A percentile compares a stretch with the other conserved stretches of the same genome.
Conservation (phyloP, 2,113 vertebrate genomes). For the Chloebia gouldiae region DNA sequence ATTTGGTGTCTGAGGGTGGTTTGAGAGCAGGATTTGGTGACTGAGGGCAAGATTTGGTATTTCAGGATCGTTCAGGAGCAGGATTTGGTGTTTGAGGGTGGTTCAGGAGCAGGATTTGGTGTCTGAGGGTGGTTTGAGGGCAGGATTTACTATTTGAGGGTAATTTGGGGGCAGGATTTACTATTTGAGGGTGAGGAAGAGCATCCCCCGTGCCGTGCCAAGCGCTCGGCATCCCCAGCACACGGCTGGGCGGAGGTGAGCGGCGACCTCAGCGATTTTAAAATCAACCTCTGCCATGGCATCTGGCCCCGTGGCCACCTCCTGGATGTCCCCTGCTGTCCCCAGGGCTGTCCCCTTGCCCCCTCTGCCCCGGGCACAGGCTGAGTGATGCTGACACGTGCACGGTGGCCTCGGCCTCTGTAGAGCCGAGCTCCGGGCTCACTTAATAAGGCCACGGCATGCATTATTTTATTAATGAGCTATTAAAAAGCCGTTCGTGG, state of each 20-base stretch:
- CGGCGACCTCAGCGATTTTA: not conserved
- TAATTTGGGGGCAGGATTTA: not conserved
- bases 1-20: too few relatives aligned
- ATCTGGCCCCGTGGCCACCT: not conserved
- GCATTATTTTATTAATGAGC: constrained; percentile 56
- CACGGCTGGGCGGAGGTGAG: not conserved
- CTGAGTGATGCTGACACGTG: not conserved
- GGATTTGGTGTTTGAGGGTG: too few relatives aligned
- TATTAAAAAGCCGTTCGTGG: constrained; percentile 37
- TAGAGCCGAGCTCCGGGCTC: not conserved
- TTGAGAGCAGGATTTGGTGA: too few relatives aligned
- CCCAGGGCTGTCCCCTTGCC: not conserved
- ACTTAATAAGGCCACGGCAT: not conserved
- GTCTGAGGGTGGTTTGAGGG: too few relatives aligned
- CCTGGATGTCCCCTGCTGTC: accelerated
- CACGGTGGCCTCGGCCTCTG: not conserved
- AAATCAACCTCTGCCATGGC: not conserved
- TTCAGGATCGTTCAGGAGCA: too few relatives aligned
- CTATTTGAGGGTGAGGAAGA: not conserved
- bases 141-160: too few relatives aligned
- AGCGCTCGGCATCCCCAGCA: not conserved
- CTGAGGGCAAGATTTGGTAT: too few relatives aligned
- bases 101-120: too few relatives aligned
- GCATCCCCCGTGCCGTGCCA: not conserved
- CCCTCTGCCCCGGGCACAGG: not conserved